Evolutionary conservation across 2,888 invertebrate genomes (phyloP), one percentile per base, ranked within the genome.

Genomic region (Nysson spinosus): DNA sequence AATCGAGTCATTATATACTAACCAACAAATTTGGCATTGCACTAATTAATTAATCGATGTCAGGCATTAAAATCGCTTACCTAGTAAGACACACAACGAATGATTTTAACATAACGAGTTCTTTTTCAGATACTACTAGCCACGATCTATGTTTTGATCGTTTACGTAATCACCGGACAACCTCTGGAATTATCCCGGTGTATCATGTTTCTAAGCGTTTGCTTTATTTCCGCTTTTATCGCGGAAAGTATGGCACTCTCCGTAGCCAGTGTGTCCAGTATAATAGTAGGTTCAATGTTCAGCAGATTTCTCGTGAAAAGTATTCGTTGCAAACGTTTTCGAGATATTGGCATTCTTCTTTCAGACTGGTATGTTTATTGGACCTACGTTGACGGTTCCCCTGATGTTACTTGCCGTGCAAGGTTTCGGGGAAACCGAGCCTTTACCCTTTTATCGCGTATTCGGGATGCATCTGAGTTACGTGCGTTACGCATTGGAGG

Each of bases 341-440:
- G 1, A 40, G 5, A 7, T 3, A 12, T 42, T n/a, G n/a, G n/a
- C n/a, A 26, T 32, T 6, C 39, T 55, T 40, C 57, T 77, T 69
- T 9, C 88, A 95, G 95, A 95, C 95, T 81, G 92, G 93, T 20
- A 95, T 96, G 87, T 98, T 97, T 86, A 89, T 96, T 76, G 98
- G 97, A 0, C 97, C 98, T 11, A 94, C 95, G 0, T 83, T 94
- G 57, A 91, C 93, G 49, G 97, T 97, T 3, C 97, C 97, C 0
- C 88, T 98, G 7, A 95, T 98, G 91, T 87, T 98, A 54, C 89
- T 97, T 43, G 94, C 97, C 3, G 94, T 93, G 0, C 94, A 95
- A 82, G 95, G 97, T 22, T 93, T 97, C 79, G 97, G 97, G 3
- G 86, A 81, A 46, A 89, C 90, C n/a, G 89, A 90, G 0, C 92